Percentiles rank a stretch among this genome's conserved stretches.
Evolutionary conservation across 2,888 invertebrate genomes (phyloP).

Genomic region (Apomyelois bistriatella): DNA sequence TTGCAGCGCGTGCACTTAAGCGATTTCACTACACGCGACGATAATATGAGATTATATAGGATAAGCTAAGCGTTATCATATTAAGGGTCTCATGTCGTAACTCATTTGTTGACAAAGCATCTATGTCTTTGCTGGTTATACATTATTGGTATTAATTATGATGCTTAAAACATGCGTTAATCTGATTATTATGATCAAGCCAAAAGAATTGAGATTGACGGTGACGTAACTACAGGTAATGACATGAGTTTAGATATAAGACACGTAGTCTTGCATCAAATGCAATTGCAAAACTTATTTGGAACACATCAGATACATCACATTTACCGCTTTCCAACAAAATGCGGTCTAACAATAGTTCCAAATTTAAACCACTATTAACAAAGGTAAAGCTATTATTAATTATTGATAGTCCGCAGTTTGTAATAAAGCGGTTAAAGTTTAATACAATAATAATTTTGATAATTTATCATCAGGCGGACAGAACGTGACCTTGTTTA

Average conservation of each 20-base stretch:
- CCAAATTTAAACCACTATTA: too few relatives aligned
- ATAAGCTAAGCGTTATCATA: slow-evolving; percentile 28
- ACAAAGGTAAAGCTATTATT: too few relatives aligned
- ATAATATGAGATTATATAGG: slow-evolving; percentile 38
- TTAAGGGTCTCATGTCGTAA: slow-evolving; percentile 14
- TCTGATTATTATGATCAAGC: background rate
- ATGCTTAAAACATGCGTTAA: background rate
- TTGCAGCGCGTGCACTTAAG: slow-evolving; percentile 42
- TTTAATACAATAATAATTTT: background rate
- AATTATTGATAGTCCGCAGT: too few relatives aligned
- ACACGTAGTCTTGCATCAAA: background rate
- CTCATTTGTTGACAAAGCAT: background rate
- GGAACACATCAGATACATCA: too few relatives aligned
- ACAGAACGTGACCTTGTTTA: slow-evolving; percentile 10
- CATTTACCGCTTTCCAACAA: too few relatives aligned
- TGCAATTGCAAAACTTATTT: too few relatives aligned
- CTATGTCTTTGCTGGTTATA: background rate
- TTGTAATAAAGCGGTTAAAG: background rate
- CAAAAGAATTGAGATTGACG: too few relatives aligned
- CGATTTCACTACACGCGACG: slow-evolving; percentile 47
- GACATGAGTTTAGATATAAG: background rate
- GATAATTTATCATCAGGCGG: slow-evolving; percentile 1
- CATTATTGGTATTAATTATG: too few relatives aligned
- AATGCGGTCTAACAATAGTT: too few relatives aligned
- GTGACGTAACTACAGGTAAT: background rate